A percentile compares a stretch with the other conserved stretches of the same genome.
phyloP scores from a whole-genome alignment of 2,113 vertebrate genomes.

The Erpornis zantholeuca region DNA sequence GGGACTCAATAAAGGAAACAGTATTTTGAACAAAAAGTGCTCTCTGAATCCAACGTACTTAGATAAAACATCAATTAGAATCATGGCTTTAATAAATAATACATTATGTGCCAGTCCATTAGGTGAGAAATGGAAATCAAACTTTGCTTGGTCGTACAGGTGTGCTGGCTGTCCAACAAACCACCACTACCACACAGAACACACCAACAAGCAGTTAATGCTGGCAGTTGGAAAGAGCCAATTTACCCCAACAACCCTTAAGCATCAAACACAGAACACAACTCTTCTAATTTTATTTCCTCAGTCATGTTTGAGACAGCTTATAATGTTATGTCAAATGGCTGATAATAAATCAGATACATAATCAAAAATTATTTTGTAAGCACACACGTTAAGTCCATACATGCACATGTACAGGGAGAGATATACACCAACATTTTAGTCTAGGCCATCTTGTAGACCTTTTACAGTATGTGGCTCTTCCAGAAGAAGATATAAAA shows the following conservation, averaged over 20 bases:
- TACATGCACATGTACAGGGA: fast-evolving
- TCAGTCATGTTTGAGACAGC: not conserved
- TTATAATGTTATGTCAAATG: not conserved
- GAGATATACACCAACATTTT: not conserved
- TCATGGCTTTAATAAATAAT: not conserved
- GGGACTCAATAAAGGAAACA: not conserved
- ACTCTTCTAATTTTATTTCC: not conserved
- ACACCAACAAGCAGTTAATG: not conserved
- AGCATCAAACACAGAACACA: not conserved
- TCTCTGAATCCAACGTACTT: not conserved
- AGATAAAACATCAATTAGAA: not conserved
- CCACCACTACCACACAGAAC: not conserved
- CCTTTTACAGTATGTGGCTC: not conserved
- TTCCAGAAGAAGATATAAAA: not conserved
- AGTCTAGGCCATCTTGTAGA: not conserved
- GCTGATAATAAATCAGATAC: not conserved
- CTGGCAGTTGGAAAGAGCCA: not conserved
- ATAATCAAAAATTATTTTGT: not conserved
- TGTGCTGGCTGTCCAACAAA: not conserved
- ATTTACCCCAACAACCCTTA: not conserved
- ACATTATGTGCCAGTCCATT: not conserved
- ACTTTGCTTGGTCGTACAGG: not conserved
- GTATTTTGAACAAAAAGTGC: not conserved
- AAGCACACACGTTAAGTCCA: not conserved
- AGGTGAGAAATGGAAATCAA: not conserved